These are phyloP conservation scores for Steinernema khuongi DNA, from an alignment of 1,140 invertebrate species.

Conservation along the genomic window DNA sequence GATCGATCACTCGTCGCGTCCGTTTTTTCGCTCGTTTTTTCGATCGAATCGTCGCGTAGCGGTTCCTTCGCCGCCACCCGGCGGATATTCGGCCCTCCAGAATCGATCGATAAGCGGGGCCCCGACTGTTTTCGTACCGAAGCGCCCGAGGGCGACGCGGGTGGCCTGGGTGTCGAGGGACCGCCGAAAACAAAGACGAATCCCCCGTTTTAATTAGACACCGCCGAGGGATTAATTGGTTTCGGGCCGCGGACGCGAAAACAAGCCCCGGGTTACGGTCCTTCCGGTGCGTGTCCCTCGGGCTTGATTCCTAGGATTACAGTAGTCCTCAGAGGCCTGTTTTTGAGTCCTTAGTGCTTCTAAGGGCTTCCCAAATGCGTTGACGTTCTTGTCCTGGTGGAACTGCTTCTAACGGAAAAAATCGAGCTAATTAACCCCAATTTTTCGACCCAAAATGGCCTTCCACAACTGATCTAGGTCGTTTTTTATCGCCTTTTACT, in stretches of 20 bases:
- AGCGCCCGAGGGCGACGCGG: background rate
- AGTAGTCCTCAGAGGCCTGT: no score
- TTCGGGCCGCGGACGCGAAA: background rate
- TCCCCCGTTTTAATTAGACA: constrained; percentile 11
- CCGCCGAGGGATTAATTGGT: constrained; percentile 16
- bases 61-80: background rate
- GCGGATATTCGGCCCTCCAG: background rate
- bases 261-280: constrained; percentile 3
- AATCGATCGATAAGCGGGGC: background rate
- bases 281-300: background rate
- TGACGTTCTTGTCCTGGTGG: no score
- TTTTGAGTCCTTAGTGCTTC: no score
- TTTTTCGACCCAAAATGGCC: no score
- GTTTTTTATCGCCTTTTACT: no score
- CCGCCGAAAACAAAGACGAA: background rate
- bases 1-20: constrained; percentile 9
- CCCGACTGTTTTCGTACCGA: background rate
- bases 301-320: no score
- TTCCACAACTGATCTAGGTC: no score
- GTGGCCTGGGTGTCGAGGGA: background rate
- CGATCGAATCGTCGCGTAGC: constrained; percentile 4
- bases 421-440: no score
- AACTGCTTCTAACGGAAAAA: no score
- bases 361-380: no score
- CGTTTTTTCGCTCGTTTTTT: background rate